Evolutionary conservation across 2,888 invertebrate species (phyloP), one percentile per base, ranked within the genome.

Genomic region (Acanthosoma haemorrhoidale): DNA sequence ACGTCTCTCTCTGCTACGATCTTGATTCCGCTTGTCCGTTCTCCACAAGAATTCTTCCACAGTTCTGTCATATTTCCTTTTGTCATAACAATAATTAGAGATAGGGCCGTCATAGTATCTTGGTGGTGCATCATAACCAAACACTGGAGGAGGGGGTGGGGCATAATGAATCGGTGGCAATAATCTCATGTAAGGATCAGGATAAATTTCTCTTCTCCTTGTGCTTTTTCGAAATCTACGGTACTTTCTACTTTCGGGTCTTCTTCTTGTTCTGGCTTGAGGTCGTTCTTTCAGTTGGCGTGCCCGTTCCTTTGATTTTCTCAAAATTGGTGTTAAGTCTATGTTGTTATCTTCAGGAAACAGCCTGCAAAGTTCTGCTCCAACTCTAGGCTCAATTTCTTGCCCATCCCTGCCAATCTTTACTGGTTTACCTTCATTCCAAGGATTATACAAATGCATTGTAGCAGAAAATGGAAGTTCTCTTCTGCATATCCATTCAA

Each of bases 381-480:
- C 98, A 68, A 95, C 93, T 80, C 92, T 88, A 2, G 96, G 96
- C 80, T 97, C 97, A 75, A 98, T 94, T 85, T 97, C 97, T 85
- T 97, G 91, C 0, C 98, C 98, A 83, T 98, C 98, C 73, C 98
- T 86, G n/a, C 96, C 98, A 77, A 98, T 97, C 84, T 98, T 98
- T 0, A 98, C 97, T 70, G 96, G 96, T 81, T 96, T 96, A 58
- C 95, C 94, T 79, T 97, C 96, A 83, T 98, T 98, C 96, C 96
- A 98, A 4, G 94, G 91, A 82, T 98, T 98, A 78, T 94, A 94
- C 72, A 98, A 83, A 80, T 97, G 96, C 76, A 91, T 86, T 2
- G 96, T 96, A 78, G 90, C 91, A 75, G 89, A 90, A 78, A 98
- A 98, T 2, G 95, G 89, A 73, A 98, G 83, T 79, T 97, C 97